These are phyloP conservation scores for Sturnus vulgaris DNA, from an alignment of 2,113 vertebrate species.

Conservation along the genomic window DNA sequence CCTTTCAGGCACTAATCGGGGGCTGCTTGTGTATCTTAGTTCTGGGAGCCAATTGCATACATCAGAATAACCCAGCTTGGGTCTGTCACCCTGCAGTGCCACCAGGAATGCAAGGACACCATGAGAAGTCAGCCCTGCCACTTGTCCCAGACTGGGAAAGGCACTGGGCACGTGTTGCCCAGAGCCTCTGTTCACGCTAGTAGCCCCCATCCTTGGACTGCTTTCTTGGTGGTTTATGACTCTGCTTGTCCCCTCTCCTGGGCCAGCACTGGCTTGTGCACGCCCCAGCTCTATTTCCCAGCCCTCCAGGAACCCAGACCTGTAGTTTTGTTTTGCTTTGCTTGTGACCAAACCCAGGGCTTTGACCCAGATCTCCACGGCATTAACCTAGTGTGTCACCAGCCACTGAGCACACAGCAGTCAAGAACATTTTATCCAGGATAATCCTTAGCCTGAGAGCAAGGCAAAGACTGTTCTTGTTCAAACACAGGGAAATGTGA, in stretches of 20 bases:
- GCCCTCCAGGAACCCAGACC: not conserved
- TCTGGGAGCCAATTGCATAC: not conserved
- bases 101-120: accelerated
- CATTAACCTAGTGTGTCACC: slow-evolving; percentile 41
- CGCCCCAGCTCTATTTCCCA: not conserved
- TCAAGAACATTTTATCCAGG: slow-evolving; percentile 55
- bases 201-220: not conserved
- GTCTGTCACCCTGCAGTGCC: not conserved
- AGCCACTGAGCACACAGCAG: slow-evolving; percentile 21
- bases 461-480: slow-evolving; percentile 41
- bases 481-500: slow-evolving; percentile 53
- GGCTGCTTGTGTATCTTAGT: not conserved
- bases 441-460: slow-evolving; percentile 52
- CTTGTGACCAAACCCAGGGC: not conserved
- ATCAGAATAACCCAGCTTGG: not conserved
- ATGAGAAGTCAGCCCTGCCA: not conserved
- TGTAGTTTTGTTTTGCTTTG: not conserved
- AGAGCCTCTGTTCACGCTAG: not conserved
- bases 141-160: not conserved
- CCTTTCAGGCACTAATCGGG: not conserved
- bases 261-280: not conserved
- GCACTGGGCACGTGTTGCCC: not conserved
- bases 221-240: not conserved
- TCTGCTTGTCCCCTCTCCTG: not conserved
- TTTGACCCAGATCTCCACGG: not conserved